Evolutionary conservation across 2,888 invertebrate species (phyloP), one percentile per base, ranked within the genome.

Genomic region (Lithophane leautieri): DNA sequence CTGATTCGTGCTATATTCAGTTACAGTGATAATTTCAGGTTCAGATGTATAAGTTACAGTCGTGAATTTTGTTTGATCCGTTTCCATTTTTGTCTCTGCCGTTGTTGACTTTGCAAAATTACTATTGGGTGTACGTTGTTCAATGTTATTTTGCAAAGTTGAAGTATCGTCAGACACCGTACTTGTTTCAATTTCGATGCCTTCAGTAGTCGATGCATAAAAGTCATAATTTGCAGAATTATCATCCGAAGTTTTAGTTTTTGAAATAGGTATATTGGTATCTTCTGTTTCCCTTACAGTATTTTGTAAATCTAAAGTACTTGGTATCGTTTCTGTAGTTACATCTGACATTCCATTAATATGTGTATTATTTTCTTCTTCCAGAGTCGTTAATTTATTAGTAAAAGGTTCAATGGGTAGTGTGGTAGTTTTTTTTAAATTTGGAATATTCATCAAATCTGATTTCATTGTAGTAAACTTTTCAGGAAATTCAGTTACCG

Each of bases 1-100:
- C 12, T 61, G 63, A 58, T 83, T 61, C n/a, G 56, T 63, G n/a
- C 54, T 19, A 58, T 82, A 58, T 66, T 85, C 62, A 70, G 47
- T 73, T 28, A 78, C 25, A 42, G 67, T 73, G 16, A 56, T 58
- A 0, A 66, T 54, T 70, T 68, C 60, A 52, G 60, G 25, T 58
- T 70, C 65, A 12, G 44, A 40, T 69, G 52, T 47, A 47, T 40
- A 42, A 52, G 19, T 44, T 7, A 69, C 22, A 4, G 69, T 70
- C 2, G 44, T 42, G 22, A 69, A 34, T 69, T 47, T 66, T 44
- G 40, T 47, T 47, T 40, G n/a, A 28, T 72, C 56, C 0, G n/a
- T 42, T 50, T 66, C 19, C 19, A 40, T 14, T 19, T 50, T 67
- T 42, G 25, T 62, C 9, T 61, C 40, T 76, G 58, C 65, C 42